A percentile compares a stretch with the other conserved stretches of the same genome.
These are phyloP conservation scores for Leptopilina myrica DNA, from an alignment of 2,888 invertebrate genomes.

Conservation along the genomic window DNA sequence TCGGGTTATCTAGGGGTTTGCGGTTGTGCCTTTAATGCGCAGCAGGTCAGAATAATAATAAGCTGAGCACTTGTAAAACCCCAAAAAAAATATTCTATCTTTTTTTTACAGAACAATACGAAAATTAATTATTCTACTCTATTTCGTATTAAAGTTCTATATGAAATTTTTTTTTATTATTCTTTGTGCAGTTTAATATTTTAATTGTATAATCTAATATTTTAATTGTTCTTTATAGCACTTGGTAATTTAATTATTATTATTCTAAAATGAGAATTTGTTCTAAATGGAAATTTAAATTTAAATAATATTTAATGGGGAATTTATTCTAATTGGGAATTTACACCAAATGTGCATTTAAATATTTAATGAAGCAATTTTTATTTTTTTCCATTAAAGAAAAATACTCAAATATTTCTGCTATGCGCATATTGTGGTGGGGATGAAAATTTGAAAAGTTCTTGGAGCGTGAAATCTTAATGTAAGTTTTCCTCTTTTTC, in stretches of 20 bases:
- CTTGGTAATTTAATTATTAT: too few species aligned
- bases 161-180: neutral
- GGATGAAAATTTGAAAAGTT: slow-evolving; percentile 4
- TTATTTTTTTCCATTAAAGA: neutral
- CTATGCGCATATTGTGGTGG: neutral
- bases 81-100: neutral
- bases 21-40: slow-evolving; percentile 15
- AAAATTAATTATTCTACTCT: neutral
- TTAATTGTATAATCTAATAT: too few species aligned
- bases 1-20: slow-evolving; percentile 24
- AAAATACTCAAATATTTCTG: neutral
- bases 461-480: neutral
- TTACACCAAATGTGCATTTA: too few species aligned
- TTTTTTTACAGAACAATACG: neutral
- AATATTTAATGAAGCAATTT: neutral
- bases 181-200: too few species aligned
- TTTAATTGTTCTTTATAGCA: too few species aligned
- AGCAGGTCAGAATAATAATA: slow-evolving; percentile 27
- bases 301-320: too few species aligned
- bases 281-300: too few species aligned
- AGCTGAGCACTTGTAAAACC: neutral
- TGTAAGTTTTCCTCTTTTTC: neutral
- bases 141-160: neutral
- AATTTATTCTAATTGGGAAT: too few species aligned
- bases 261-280: too few species aligned